These are phyloP conservation scores for Echinarachnius parma DNA, from an alignment of 53 echinoderm and acorn worm genomes.

Conservation along the genomic window DNA sequence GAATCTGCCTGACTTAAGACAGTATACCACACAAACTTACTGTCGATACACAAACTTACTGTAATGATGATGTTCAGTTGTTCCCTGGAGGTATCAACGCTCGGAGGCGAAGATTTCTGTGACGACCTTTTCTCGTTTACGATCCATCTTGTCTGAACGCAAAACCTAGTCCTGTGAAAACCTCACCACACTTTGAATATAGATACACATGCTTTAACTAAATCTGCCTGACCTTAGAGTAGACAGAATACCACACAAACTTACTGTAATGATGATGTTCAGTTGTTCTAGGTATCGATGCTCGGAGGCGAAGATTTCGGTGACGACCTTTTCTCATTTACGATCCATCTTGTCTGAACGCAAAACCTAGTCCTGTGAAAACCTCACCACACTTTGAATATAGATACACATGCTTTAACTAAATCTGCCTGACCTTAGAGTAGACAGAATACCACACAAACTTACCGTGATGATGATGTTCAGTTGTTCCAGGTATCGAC, in stretches of 20 bases:
- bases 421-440: too few species aligned
- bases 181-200: too few species aligned
- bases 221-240: too few species aligned
- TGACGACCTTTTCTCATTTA: constrained; percentile 75
- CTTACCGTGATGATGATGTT: constrained; percentile 67
- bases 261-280: constrained; percentile 65
- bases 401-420: too few species aligned
- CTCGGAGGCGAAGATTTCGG: constrained; percentile 84
- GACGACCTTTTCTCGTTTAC: constrained; percentile 74
- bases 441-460: too few species aligned
- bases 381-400: constrained; percentile 57
- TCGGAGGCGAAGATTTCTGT: constrained; percentile 87
- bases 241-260: too few species aligned
- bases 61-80: constrained; percentile 69
- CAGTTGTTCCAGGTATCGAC: constrained; percentile 78
- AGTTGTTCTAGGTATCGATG: constrained; percentile 78
- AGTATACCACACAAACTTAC: too few species aligned
- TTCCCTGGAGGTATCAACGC: constrained; percentile 71
- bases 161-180: constrained; percentile 55
- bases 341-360: constrained; percentile 59
- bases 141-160: constrained; percentile 56
- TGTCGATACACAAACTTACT: too few species aligned
- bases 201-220: too few species aligned
- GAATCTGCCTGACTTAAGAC: too few species aligned
- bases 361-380: constrained; percentile 52